These are phyloP conservation scores for Psammodynastes pulverulentus DNA, from an alignment of 2,113 vertebrate species.

Conservation along the genomic window DNA sequence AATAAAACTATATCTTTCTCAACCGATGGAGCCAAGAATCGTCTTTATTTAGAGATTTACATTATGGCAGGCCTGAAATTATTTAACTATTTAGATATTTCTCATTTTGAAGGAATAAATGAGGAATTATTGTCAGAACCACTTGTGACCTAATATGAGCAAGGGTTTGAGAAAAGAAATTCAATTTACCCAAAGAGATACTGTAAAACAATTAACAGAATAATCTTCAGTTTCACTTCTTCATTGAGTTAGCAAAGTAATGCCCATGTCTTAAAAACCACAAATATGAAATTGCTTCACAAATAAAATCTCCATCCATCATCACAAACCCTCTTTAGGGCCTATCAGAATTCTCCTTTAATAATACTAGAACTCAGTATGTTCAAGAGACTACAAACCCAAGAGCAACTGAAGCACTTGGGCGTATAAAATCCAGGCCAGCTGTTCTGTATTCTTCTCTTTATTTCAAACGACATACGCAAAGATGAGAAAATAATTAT, in stretches of 20 bases:
- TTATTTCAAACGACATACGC: background rate
- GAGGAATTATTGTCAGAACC: background rate
- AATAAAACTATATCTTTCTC: too few species aligned
- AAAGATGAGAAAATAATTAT: background rate
- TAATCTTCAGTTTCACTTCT: background rate
- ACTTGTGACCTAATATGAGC: background rate
- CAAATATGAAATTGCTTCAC: background rate
- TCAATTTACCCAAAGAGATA: background rate
- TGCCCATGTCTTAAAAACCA: constrained; percentile 10
- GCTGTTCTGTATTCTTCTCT: background rate
- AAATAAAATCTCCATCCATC: background rate
- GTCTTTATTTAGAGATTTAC: too few species aligned
- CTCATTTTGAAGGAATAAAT: background rate
- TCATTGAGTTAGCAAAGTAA: background rate
- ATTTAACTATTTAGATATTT: background rate
- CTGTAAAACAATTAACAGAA: background rate
- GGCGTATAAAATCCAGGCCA: background rate
- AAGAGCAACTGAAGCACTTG: background rate
- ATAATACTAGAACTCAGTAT: background rate
- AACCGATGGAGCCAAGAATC: too few species aligned
- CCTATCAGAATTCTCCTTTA: background rate
- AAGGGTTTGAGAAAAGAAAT: background rate
- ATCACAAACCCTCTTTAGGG: background rate
- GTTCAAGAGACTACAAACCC: background rate
- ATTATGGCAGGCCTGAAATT: too few species aligned